These are phyloP conservation scores for Leptura quadrifasciata DNA, from an alignment of 2,888 invertebrate genomes.

Conservation along the genomic window DNA sequence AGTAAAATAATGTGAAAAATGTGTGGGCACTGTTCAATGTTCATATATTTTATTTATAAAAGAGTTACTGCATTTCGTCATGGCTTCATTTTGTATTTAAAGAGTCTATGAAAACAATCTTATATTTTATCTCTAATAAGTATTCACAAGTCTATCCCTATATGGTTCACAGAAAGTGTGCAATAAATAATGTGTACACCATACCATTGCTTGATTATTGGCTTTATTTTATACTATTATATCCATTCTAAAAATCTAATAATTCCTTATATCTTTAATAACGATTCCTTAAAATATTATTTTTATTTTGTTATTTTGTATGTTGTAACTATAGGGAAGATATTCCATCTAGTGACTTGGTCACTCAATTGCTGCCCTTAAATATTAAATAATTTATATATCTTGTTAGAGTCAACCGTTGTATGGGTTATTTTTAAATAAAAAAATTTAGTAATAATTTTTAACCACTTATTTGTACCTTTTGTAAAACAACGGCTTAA, in stretches of 20 bases:
- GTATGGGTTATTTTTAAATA: constrained; percentile 74
- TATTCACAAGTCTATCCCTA: constrained; percentile 63
- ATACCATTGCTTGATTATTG: constrained; percentile 60
- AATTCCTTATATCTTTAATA: constrained; percentile 47
- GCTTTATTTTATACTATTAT: constrained; percentile 58
- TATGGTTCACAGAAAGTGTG: constrained; percentile 62
- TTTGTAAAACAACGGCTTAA: too few relatives aligned
- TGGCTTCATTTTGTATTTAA: constrained; percentile 35
- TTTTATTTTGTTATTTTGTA: constrained; percentile 52
- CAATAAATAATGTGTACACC: constrained; percentile 64
- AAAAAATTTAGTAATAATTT: constrained; percentile 64
- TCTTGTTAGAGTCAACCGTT: constrained; percentile 73
- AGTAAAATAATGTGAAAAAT: neutral
- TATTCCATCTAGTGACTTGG: constrained; percentile 47
- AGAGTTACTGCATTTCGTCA: constrained; percentile 5
- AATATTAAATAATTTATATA: constrained; percentile 71
- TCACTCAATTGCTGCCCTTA: constrained; percentile 63
- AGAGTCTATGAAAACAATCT: constrained; percentile 13
- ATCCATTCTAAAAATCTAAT: constrained; percentile 28
- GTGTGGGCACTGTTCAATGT: constrained; percentile 10
- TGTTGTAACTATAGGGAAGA: constrained; percentile 51
- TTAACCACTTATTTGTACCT: constrained; percentile 8
- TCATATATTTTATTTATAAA: constrained; percentile 19
- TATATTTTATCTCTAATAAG: constrained; percentile 27
- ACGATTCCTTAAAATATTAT: constrained; percentile 44